Conservation (phyloP, 1,140 invertebrate genomes). For the Megathymus violae region DNA sequence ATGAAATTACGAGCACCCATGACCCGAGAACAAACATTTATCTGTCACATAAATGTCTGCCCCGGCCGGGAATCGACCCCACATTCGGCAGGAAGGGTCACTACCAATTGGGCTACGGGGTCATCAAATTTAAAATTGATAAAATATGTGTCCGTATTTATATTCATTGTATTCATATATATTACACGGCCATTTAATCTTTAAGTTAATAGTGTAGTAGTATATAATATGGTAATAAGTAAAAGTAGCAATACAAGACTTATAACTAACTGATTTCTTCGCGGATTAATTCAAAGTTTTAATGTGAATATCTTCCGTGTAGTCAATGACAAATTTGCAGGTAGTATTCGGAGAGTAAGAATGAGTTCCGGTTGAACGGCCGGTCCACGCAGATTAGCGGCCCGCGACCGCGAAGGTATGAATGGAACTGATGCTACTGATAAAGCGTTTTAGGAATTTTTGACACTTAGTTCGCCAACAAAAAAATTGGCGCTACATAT, state of each 20-base stretch:
- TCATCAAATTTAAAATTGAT: too few relatives aligned
- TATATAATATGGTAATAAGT: too few relatives aligned
- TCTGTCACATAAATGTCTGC: too few relatives aligned
- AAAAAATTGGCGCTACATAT: constrained; percentile 1
- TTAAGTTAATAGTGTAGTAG: too few relatives aligned
- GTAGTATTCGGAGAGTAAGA: constrained; percentile 18
- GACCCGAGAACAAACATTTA: too few relatives aligned
- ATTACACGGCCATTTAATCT: too few relatives aligned
- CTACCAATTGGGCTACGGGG: too few relatives aligned
- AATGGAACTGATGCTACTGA: constrained; percentile 28
- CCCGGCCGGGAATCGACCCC: too few relatives aligned
- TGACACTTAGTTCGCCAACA: background rate
- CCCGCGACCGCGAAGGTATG: constrained; percentile 38
- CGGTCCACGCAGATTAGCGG: constrained; percentile 24
- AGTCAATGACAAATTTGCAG: background rate
- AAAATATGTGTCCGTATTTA: too few relatives aligned
- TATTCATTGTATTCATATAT: too few relatives aligned
- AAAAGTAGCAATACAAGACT: background rate
- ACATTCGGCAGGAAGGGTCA: too few relatives aligned
- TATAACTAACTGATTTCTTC: background rate
- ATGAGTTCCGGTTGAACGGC: constrained; percentile 43
- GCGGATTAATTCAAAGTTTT: background rate
- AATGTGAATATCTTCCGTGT: background rate
- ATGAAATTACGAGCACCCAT: too few relatives aligned
- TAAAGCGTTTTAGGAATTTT: constrained; percentile 29